A percentile compares a stretch with the other conserved stretches of the same genome.
These are phyloP conservation scores for Delichon dasypus DNA, from an alignment of 2,797 vertebrate genomes.

Conservation along the genomic window DNA sequence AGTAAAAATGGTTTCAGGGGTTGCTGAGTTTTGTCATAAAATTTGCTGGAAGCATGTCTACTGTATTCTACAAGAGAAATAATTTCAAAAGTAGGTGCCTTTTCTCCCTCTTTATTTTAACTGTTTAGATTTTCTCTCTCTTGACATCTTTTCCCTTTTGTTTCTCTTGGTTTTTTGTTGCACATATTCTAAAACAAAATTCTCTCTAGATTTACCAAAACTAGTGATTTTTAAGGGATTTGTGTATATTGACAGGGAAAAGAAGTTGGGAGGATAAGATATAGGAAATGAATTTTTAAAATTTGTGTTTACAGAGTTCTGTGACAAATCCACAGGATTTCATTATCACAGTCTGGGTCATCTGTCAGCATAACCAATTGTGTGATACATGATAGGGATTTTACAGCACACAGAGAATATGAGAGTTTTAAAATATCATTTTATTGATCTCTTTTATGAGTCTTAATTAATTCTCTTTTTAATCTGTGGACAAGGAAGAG, in stretches of 20 bases:
- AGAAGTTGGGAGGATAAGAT: neutral
- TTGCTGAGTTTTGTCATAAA: neutral
- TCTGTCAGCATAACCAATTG: neutral
- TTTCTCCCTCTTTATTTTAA: neutral
- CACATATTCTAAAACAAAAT: neutral
- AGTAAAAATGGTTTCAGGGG: neutral
- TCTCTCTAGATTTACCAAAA: neutral
- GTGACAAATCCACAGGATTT: neutral
- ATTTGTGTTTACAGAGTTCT: neutral
- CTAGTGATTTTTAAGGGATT: neutral
- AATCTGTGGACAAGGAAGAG: neutral
- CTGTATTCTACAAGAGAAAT: neutral
- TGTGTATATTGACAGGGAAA: neutral
- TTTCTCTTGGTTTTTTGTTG: neutral
- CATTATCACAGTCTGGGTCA: neutral
- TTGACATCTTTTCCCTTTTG: neutral
- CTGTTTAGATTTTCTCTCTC: neutral
- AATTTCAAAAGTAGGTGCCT: neutral
- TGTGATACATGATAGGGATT: neutral
- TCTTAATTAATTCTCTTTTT: neutral
- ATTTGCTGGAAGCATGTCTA: neutral
- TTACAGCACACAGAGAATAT: neutral
- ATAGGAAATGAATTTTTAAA: neutral
- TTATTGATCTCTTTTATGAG: neutral
- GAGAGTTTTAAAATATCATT: neutral